Base-by-base conservation (phyloP, 2,797 vertebrate species). In the Mormyrops attenuatus region DNA sequence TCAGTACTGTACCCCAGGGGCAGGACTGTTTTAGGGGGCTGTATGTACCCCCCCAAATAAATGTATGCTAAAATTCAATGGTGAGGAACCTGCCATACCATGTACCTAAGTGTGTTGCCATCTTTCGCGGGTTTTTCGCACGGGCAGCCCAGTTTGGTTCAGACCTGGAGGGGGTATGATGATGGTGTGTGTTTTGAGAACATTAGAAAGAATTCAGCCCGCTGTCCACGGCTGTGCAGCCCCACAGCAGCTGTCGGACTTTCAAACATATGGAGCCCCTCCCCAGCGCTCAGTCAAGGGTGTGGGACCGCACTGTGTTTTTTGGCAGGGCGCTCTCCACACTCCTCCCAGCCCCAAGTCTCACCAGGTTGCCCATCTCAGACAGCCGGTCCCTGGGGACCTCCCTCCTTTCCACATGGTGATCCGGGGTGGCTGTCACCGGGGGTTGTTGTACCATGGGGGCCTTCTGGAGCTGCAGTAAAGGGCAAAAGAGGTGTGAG, bases 351-450 rank as follows among this genome's bases (percentile, higher is more conserved):
- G 69, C 30, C 4, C 88, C 2, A 6, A 8, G 73, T 41, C 95
- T 96, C 90, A 97, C 96, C 96, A 97, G 93, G 93, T 95, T 96
- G 0, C 94, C 94, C 91, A 95, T 88, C 17, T 96, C 94, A 11
- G 95, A 90, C 4, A 96, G 93, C 0, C 91, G 93, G 26, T 93
- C 94, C 90, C 90, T 94, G 88, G 95, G 92, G 26, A 92, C 90
- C 0, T 97, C 96, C 88, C 96, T 95, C 93, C 91, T 95, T 92
- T 95, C 95, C 0, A 96, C 90, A 1, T 87, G 96, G 91, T 96
- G 96, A 89, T 95, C 94, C 0, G 92, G 91, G 4, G 88, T 90
- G 89, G 93, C 93, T 50, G 94, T 93, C 0, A 93, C 92, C 77
- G 93, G 88, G 0, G 94, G 94, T 4, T 95, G 90, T 57, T 91